Base-by-base conservation (phyloP, 1,140 invertebrate species). In the Papilio dardanus region DNA sequence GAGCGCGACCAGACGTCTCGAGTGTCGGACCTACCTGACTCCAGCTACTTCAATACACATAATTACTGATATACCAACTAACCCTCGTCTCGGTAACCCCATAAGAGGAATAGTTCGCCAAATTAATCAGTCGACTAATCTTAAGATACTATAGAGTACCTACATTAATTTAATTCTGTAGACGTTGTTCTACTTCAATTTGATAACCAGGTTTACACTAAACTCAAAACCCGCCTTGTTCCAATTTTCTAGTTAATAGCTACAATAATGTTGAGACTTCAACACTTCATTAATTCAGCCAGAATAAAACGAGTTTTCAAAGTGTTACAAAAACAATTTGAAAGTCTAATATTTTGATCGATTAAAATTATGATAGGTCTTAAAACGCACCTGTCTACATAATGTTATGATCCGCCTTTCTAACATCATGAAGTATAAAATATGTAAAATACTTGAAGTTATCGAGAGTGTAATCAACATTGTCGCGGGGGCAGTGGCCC, bases 1-100 rank as follows among this genome's bases (percentile, higher is more conserved):
- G 50, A n/a, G 1, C 58, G 77, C 76, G 81, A 83, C 86, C 86
- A 89, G 87, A 89, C 90, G 88, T 92, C 90, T 90, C 88, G 78
- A 92, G 88, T 89, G 81, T 83, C 84, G 69, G 74, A 81, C 81
- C 81, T 83, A 85, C 87, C 82, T 84, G 82, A 79, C 80, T 81
- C 79, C 77, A 76, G 7, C 58, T 67, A 77, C 80, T 78, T 79
- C 75, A 81, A 80, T 80, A 84, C 81, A 86, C 82, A 88, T 88
- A 86, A 88, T 88, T 90, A 88, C 86, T 83, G 80, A 81, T 79
- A 79, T 82, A 79, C 74, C 78, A 69, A 30, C 46, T 8, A 58
- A 73, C 42, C 46, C 76, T 66, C 77, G 76, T 76, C 71, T 58
- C 66, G 8, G 10, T 58, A 21, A 76, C 77, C 79, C 77, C 75